Percentiles rank a stretch among this genome's conserved stretches.
Conservation (phyloP, 1,140 invertebrate species). For the Saccostrea cuccullata region DNA sequence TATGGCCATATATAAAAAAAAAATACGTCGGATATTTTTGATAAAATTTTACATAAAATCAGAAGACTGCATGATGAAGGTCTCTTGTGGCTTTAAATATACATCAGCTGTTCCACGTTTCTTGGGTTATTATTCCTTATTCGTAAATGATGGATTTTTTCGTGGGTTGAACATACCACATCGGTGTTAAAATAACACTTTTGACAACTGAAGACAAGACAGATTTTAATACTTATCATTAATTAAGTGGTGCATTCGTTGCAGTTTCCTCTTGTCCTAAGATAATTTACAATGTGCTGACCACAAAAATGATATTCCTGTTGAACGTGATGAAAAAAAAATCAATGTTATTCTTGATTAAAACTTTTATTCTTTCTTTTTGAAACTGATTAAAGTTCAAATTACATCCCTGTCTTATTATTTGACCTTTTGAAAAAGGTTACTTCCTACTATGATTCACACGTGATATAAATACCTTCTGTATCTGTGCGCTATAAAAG, state of each 20-base stretch:
- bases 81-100: neutral
- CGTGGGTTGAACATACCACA: neutral
- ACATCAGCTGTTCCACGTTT: neutral
- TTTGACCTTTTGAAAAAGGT: too few species aligned
- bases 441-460: too few species aligned
- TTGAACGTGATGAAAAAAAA: neutral
- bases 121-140: neutral
- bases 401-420: too few species aligned
- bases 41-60: neutral
- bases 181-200: neutral
- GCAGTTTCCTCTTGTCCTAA: neutral
- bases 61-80: neutral
- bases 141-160: neutral
- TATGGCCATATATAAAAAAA: too few species aligned
- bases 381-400: too few species aligned
- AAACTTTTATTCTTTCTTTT: too few species aligned
- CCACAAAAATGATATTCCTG: neutral
- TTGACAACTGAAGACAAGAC: neutral
- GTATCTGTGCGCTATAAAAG: neutral
- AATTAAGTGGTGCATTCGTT: neutral
- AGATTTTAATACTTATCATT: neutral
- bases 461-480: too few species aligned
- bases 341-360: neutral
- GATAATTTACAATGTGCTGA: neutral
- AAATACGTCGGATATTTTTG: too few species aligned